phyloP scores from a whole-genome alignment of 2,888 invertebrate species.

The Cantharis flavilabris region DNA sequence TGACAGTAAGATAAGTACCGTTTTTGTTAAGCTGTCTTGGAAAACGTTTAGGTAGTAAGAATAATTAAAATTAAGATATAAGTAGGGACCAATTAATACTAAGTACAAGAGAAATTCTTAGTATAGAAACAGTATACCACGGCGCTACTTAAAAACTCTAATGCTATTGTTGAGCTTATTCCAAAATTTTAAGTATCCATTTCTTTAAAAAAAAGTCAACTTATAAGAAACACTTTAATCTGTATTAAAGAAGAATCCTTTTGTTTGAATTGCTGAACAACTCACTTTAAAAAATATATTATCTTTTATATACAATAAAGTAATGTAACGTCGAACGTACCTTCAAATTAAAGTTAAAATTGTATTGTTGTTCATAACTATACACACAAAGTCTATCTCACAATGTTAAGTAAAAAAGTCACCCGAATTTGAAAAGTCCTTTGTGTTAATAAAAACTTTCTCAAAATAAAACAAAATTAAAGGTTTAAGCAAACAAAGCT shows the following conservation, averaged over 20 bases:
- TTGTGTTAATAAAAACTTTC: slow-evolving; percentile 19
- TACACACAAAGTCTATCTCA: neutral
- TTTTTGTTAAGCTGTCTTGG: neutral
- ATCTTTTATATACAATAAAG: neutral
- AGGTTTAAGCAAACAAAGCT: slow-evolving; percentile 28
- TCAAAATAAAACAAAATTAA: slow-evolving; percentile 29
- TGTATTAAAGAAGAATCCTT: neutral
- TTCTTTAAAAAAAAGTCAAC: neutral
- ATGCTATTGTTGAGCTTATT: neutral
- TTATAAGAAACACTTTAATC: neutral
- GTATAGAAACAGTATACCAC: neutral
- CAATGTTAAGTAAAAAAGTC: slow-evolving; percentile 1
- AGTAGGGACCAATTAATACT: neutral
- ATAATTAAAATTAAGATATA: neutral
- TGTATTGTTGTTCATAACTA: neutral
- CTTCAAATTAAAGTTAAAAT: neutral
- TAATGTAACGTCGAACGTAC: neutral
- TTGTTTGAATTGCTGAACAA: neutral
- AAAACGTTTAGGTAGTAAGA: neutral
- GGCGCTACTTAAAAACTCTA: neutral
- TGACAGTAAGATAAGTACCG: neutral
- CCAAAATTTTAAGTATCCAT: neutral
- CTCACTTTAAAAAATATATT: neutral
- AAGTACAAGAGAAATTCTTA: neutral
- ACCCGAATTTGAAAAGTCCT: slow-evolving; percentile 11